A percentile compares a stretch with the other conserved stretches of the same genome.
These are phyloP conservation scores for Scaptomyza montana DNA, from an alignment of 1,140 invertebrate species.

Conservation along the genomic window DNA sequence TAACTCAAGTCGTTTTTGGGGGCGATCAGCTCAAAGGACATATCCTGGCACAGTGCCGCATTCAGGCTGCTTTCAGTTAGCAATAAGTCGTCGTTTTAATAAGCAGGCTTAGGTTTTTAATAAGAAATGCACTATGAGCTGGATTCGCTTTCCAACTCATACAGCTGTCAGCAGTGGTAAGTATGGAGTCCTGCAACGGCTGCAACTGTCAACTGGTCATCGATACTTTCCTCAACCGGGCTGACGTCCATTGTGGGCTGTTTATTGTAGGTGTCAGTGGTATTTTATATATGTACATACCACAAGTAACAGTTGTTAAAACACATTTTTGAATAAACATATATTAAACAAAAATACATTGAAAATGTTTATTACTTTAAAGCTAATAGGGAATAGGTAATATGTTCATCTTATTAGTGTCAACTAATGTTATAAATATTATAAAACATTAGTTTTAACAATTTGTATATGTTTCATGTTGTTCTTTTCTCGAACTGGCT, in stretches of 20 bases:
- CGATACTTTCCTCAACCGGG: slow-evolving; percentile 52
- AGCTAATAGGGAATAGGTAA: too few species aligned
- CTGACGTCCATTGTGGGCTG: slow-evolving; percentile 25
- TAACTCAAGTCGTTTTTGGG: slow-evolving; percentile 70
- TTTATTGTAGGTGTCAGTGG: slow-evolving; percentile 17
- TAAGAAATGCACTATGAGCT: slow-evolving; percentile 69
- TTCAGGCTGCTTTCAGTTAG: slow-evolving; percentile 28
- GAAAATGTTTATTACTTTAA: not conserved
- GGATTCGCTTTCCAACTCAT: slow-evolving; percentile 38
- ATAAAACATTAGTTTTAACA: too few species aligned
- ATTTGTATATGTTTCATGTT: too few species aligned
- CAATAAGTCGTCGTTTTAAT: slow-evolving; percentile 67
- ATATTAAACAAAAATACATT: not conserved
- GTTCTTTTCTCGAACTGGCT: too few species aligned
- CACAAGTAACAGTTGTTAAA: slow-evolving; percentile 44
- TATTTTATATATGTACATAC: not conserved
- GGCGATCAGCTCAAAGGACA: slow-evolving; percentile 19
- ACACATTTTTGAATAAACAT: slow-evolving; percentile 10
- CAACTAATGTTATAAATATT: too few species aligned
- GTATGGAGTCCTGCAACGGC: slow-evolving; percentile 34
- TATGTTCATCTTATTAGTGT: too few species aligned
- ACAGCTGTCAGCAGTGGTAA: slow-evolving; percentile 61
- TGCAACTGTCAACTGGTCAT: slow-evolving; percentile 62
- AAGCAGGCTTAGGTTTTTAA: slow-evolving; percentile 80
- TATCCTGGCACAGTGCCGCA: slow-evolving; percentile 36